Conservation (phyloP, 1,140 invertebrate species). For the Macrosteles quadrilineatus region DNA sequence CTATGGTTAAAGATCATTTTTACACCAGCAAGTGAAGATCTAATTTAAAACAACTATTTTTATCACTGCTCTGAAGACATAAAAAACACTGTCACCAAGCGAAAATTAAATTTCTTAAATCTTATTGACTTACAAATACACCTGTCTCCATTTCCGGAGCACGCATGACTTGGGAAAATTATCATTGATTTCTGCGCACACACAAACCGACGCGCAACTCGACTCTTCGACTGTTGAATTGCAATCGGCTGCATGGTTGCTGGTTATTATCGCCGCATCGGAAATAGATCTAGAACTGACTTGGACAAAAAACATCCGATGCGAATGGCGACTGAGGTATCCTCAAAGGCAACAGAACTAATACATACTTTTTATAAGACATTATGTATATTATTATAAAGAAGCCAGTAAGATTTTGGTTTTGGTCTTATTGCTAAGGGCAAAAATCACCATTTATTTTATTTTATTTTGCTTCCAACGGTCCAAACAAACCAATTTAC, state of each 20-base stretch:
- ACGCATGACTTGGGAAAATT: constrained; percentile 39
- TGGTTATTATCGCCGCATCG: not conserved
- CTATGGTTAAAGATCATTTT: not conserved
- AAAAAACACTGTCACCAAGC: not conserved
- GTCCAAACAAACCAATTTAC: too few relatives aligned
- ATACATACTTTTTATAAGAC: too few relatives aligned
- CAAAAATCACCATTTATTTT: too few relatives aligned
- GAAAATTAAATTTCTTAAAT: not conserved
- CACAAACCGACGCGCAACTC: constrained; percentile 8
- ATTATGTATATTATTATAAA: too few relatives aligned
- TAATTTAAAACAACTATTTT: not conserved
- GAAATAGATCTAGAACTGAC: not conserved
- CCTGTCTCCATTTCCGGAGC: constrained; percentile 7
- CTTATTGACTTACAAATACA: not conserved
- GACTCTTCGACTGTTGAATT: not conserved
- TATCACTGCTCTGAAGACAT: not conserved
- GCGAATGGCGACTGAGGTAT: too few relatives aligned
- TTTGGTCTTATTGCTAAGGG: too few relatives aligned
- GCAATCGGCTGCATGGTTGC: not conserved
- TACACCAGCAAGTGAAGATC: not conserved
- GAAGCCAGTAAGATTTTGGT: too few relatives aligned
- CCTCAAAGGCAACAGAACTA: too few relatives aligned
- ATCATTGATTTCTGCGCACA: constrained; percentile 42
- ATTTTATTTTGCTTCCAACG: too few relatives aligned
- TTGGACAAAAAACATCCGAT: too few relatives aligned